Conservation (phyloP, 2,888 invertebrate genomes). For the Erebia palarica region DNA sequence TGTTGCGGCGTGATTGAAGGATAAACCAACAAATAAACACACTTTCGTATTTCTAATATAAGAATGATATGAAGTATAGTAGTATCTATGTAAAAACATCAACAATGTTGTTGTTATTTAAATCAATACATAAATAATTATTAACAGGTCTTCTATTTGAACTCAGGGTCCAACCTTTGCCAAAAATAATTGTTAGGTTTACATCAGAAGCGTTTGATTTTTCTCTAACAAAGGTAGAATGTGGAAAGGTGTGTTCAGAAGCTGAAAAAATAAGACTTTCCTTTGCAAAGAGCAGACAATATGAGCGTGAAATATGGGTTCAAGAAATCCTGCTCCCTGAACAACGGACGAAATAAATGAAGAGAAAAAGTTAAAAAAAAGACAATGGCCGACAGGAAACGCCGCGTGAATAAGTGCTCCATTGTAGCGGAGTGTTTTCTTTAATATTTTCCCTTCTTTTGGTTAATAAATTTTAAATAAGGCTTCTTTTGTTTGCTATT, state of each 20-base stretch:
- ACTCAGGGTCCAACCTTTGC: neutral
- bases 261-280: constrained; percentile 31
- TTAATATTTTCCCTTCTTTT: constrained; percentile 50
- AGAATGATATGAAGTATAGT: no score
- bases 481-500: constrained; percentile 34
- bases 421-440: constrained; percentile 57
- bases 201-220: neutral
- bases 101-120: no score
- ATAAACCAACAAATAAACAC: no score
- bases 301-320: constrained; percentile 81
- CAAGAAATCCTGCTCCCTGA: constrained; percentile 76
- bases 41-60: no score
- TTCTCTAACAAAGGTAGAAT: constrained; percentile 20
- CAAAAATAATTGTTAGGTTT: neutral
- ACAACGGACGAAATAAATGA: constrained; percentile 75
- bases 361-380: constrained; percentile 74
- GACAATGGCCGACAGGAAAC: constrained; percentile 71
- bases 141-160: no score
- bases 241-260: constrained; percentile 11
- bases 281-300: constrained; percentile 70
- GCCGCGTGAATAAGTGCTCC: constrained; percentile 73
- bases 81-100: no score
- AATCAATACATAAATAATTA: no score
- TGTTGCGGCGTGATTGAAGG: no score
- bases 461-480: constrained; percentile 42